phyloP scores from a whole-genome alignment of 1,140 invertebrate species.

The Hylaeus anthracinus region DNA sequence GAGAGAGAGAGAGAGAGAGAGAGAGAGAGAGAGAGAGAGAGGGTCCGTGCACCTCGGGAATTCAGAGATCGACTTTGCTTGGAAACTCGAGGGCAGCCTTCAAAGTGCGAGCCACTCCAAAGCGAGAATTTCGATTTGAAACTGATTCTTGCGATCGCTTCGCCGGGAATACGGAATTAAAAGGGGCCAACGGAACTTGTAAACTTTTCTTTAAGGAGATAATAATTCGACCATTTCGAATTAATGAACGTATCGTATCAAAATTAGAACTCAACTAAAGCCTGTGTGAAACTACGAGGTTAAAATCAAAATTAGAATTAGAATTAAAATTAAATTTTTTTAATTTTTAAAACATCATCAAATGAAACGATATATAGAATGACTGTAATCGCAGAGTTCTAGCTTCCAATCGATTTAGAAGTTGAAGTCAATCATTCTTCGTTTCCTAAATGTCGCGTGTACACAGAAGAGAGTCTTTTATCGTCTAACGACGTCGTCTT shows the following conservation, averaged over 20 bases:
- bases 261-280: too few relatives aligned
- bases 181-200: background rate
- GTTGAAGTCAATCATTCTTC: too few relatives aligned
- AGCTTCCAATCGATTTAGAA: too few relatives aligned
- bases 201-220: too few relatives aligned
- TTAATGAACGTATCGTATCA: too few relatives aligned
- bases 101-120: slow-evolving; percentile 1
- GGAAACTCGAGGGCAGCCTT: background rate
- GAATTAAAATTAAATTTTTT: too few relatives aligned
- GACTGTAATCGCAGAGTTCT: too few relatives aligned
- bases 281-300: too few relatives aligned
- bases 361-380: too few relatives aligned
- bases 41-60: slow-evolving; percentile 24
- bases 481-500: background rate
- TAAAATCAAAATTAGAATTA: too few relatives aligned
- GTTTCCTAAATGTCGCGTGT: too few relatives aligned
- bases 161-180: background rate
- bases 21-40: background rate
- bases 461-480: background rate
- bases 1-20: background rate
- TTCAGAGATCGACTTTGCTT: slow-evolving; percentile 21
- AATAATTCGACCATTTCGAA: too few relatives aligned
- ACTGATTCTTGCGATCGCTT: slow-evolving; percentile 1
- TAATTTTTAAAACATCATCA: background rate
- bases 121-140: slow-evolving; percentile 10